These are phyloP conservation scores for Hydrotaea diabolus DNA, from an alignment of 2,888 invertebrate species.

Conservation along the genomic window DNA sequence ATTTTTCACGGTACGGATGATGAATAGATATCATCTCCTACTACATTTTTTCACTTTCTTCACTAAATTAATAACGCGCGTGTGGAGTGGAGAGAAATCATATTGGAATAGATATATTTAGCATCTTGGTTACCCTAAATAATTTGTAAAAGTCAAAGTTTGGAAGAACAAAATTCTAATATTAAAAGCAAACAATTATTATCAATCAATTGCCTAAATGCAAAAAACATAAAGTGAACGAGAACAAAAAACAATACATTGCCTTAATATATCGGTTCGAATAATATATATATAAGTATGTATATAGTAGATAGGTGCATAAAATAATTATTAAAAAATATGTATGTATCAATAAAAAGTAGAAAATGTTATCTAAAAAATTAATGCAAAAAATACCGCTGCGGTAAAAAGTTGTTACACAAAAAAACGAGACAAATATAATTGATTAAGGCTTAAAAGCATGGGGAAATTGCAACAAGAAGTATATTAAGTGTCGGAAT, in stretches of 20 bases:
- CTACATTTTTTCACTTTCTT: slow-evolving; percentile 20
- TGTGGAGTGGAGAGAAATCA: background rate
- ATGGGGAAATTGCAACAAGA: background rate
- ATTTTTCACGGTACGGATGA: background rate
- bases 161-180: slow-evolving; percentile 17
- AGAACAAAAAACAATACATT: slow-evolving; percentile 1
- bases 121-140: background rate
- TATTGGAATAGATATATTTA: slow-evolving; percentile 26
- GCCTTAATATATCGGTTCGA: background rate
- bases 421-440: background rate
- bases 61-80: background rate
- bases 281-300: background rate
- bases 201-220: slow-evolving; percentile 11
- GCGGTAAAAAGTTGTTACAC: background rate
- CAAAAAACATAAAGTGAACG: slow-evolving; percentile 8
- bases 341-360: slow-evolving; percentile 1
- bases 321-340: background rate
- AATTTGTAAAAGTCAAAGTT: background rate
- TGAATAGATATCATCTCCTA: slow-evolving; percentile 14
- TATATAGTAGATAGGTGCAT: background rate
- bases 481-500: background rate
- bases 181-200: background rate
- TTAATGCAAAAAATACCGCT: background rate
- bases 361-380: background rate
- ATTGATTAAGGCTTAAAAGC: background rate